A percentile compares a stretch with the other conserved stretches of the same genome.
Conservation (phyloP, 2,797 vertebrate genomes). For the Microhierax caerulescens region DNA sequence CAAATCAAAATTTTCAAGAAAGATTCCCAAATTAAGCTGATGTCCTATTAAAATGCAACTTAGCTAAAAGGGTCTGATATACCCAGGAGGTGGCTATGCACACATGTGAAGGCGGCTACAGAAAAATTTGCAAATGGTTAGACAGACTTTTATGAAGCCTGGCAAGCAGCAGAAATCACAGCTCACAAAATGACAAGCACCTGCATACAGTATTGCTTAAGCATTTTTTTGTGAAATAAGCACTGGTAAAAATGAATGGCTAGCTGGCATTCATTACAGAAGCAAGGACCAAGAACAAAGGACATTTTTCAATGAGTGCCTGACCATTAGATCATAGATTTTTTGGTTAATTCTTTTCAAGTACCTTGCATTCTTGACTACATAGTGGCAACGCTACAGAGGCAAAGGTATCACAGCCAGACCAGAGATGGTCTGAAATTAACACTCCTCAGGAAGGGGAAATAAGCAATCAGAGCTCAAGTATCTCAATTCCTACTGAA, state of each 20-base stretch:
- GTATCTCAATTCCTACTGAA: not conserved
- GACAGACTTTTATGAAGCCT: not conserved
- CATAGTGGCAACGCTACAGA: not conserved
- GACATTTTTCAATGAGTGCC: not conserved
- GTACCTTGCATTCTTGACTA: not conserved
- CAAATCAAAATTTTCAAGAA: not conserved
- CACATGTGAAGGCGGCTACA: rapidly evolving
- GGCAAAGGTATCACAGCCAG: not conserved
- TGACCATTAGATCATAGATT: rapidly evolving
- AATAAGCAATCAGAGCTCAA: not conserved
- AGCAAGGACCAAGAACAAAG: not conserved
- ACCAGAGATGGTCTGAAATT: not conserved
- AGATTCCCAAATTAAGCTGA: not conserved
- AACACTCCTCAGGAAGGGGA: not conserved
- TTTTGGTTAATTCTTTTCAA: not conserved
- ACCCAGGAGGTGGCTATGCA: not conserved
- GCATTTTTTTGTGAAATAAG: not conserved
- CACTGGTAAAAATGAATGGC: not conserved
- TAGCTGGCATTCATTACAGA: not conserved
- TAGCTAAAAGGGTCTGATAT: not conserved
- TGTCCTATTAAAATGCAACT: not conserved
- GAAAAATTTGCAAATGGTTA: not conserved
- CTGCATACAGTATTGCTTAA: not conserved
- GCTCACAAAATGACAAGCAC: not conserved
- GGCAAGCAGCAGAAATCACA: not conserved